Percentiles rank a stretch among this genome's conserved stretches.
Conservation (phyloP, 2,888 invertebrate genomes). For the Chrysina gloriosa region DNA sequence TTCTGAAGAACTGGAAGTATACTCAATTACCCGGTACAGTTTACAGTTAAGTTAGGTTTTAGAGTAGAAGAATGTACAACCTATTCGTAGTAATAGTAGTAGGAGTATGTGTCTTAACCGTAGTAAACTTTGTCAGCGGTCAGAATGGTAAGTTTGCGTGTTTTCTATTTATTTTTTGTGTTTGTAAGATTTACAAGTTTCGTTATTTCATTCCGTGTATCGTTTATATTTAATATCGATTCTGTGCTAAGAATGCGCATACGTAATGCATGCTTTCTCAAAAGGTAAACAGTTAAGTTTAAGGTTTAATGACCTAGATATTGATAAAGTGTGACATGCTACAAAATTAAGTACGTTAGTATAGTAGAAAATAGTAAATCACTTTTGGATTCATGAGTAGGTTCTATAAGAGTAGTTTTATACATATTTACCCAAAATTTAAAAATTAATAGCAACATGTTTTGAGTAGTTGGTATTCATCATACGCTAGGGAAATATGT, state of each 20-base stretch:
- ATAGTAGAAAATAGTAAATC: not conserved
- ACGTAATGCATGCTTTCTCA: not conserved
- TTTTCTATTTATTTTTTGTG: not conserved
- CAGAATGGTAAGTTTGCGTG: not conserved
- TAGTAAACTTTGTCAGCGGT: not conserved
- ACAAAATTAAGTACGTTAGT: not conserved
- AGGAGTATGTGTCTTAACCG: constrained; percentile 17
- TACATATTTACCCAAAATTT: too few relatives aligned
- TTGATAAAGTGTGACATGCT: not conserved
- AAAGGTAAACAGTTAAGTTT: constrained; percentile 30
- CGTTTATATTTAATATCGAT: not conserved
- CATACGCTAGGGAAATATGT: too few relatives aligned
- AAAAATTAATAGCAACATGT: too few relatives aligned
- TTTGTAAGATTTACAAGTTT: not conserved
- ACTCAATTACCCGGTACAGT: not conserved
- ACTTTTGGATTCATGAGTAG: not conserved
- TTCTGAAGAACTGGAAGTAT: constrained; percentile 49
- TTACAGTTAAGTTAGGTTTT: constrained; percentile 18
- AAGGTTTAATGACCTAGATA: constrained; percentile 36
- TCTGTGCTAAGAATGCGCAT: too few relatives aligned
- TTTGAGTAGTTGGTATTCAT: too few relatives aligned
- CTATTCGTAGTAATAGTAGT: not conserved
- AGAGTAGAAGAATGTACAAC: constrained; percentile 16
- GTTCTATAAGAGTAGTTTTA: too few relatives aligned
- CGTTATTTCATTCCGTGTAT: not conserved